These are phyloP conservation scores for Platygyra sinensis DNA, from an alignment of 64 coral and sea anemone genomes.

Conservation along the genomic window DNA sequence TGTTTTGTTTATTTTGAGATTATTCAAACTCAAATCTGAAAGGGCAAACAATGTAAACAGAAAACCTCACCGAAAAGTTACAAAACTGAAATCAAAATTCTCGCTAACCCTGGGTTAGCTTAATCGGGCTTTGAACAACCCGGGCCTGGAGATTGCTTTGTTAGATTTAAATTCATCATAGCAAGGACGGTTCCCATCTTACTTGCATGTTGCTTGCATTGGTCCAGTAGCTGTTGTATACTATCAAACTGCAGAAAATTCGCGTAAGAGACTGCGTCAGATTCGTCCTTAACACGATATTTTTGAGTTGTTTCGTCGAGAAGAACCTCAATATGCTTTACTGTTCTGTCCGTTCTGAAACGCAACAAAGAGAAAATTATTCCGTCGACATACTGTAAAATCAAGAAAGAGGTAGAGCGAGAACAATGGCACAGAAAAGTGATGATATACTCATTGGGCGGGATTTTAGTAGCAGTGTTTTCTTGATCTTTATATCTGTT, in stretches of 20 bases:
- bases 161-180: background rate
- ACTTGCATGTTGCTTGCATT: conserved; percentile 88
- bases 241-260: conserved; percentile 94
- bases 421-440: too few species aligned
- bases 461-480: too few species aligned
- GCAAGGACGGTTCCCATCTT: background rate
- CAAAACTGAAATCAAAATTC: too few species aligned
- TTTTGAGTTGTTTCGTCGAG: conserved; percentile 82
- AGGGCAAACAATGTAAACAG: too few species aligned
- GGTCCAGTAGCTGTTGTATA: conserved; percentile 84
- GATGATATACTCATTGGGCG: too few species aligned
- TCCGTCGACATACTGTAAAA: background rate
- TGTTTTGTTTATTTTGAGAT: too few species aligned
- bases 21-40: too few species aligned
- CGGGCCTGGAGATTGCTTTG: too few species aligned
- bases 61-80: too few species aligned
- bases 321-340: conserved; percentile 80
- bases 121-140: too few species aligned
- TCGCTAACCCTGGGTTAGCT: too few species aligned
- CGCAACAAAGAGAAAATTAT: background rate
- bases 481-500: too few species aligned
- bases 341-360: conserved; percentile 67
- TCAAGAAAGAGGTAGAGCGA: background rate
- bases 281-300: conserved; percentile 82
- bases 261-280: conserved; percentile 80